Evolutionary conservation across 1,140 invertebrate genomes (phyloP).

Genomic region (Drosophila kikkawai): DNA sequence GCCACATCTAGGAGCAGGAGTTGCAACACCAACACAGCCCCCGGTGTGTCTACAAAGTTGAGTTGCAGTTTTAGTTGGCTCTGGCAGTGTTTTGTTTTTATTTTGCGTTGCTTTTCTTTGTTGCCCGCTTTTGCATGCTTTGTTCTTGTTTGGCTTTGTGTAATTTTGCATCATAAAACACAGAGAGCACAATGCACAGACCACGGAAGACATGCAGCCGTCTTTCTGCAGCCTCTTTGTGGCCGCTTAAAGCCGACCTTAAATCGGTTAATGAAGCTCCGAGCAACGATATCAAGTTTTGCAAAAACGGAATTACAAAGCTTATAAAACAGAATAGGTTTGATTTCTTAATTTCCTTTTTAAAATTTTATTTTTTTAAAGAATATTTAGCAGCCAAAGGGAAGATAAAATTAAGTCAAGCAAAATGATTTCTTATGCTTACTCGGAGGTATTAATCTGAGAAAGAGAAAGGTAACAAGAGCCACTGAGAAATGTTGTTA

Average conservation of each 20-base stretch:
- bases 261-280: slow-evolving; percentile 34
- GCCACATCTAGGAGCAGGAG: slow-evolving; percentile 9
- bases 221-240: slow-evolving; percentile 31
- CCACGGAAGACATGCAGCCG: slow-evolving; percentile 38
- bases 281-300: background rate
- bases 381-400: background rate
- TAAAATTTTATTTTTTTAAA: background rate
- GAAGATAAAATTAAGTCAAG: background rate
- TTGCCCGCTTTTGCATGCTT: slow-evolving; percentile 48
- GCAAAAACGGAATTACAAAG: background rate
- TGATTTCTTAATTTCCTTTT: background rate
- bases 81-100: slow-evolving; percentile 43
- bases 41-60: slow-evolving; percentile 76
- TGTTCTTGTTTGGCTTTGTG: slow-evolving; percentile 74
- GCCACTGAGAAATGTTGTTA: slow-evolving; percentile 40
- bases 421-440: background rate
- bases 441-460: slow-evolving; percentile 24
- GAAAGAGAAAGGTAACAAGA: background rate
- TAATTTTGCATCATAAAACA: slow-evolving; percentile 58
- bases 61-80: slow-evolving; percentile 76
- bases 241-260: slow-evolving; percentile 42
- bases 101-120: slow-evolving; percentile 42
- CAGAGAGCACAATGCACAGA: slow-evolving; percentile 50
- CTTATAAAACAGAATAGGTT: too few relatives aligned
- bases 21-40: slow-evolving; percentile 49